Base-by-base conservation (phyloP, 2,113 vertebrate species). In the Sturnira hondurensis region DNA sequence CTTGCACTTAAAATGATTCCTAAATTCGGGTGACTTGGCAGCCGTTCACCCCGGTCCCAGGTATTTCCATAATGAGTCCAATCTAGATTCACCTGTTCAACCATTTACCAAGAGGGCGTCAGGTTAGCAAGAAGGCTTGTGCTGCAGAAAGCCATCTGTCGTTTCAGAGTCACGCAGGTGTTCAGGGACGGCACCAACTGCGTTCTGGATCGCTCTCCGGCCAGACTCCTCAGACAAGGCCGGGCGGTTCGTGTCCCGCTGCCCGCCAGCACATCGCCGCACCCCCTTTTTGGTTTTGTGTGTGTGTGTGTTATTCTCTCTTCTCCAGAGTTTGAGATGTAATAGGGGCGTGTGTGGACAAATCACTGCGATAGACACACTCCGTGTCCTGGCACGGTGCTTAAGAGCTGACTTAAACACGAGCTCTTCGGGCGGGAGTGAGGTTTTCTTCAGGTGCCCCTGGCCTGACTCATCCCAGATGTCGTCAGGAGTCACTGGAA, bases 211-310 rank as follows among this genome's bases (percentile, higher is more conserved):
- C 94, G 95, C 96, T 87, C n/a, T 95, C 92, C 96, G 96, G 84
- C 97, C 97, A 96, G 97, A 86, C 76, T 94, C 96, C 91, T 85
- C 96, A 96, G 95, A 81, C 70, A 95, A 97, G 74, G 28, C 96
- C 56, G 28, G 33, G 67, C 95, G 70, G 97, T 98, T 95, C 94
- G 97, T 97, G 28, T 98, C 94, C 95, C 98, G 94, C 93, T 96
- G 91, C 96, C 97, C 41, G 47, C 83, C 43, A 80, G 47, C 89
- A 89, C 15, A 12, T 96, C 95, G 93, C 96, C 74, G 91, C 86
- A 5, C 4, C 24, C 61, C 13, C 56, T 26, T 47, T 61, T 86
- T 80, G 96, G 74, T 98, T 97, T 95, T 92, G 84, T 41, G 65
- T 68, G 31, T 83, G 36, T 89, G 0, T 45, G 68, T 97, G 97